Conservation (phyloP, 2,797 vertebrate species). For the Darevskia mixta region DNA sequence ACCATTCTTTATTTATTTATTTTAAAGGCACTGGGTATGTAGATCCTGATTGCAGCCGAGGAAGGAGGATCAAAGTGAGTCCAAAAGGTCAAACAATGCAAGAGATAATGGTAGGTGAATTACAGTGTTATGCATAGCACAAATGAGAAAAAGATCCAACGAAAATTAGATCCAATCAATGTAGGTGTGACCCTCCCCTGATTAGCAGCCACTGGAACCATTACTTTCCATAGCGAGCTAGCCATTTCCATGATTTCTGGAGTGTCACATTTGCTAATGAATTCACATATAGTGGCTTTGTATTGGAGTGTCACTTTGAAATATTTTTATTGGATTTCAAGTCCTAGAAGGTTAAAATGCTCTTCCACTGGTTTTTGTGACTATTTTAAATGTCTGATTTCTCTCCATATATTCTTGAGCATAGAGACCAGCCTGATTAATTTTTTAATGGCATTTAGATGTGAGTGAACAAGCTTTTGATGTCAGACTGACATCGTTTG, state of each 20-base stretch:
- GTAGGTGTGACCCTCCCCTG: not conserved
- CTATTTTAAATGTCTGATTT: not conserved
- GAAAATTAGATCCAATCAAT: not conserved
- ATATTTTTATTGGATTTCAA: not conserved
- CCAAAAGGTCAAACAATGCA: not conserved
- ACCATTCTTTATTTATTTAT: no score
- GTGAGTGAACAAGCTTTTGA: not conserved
- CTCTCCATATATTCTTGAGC: not conserved
- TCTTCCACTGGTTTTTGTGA: not conserved
- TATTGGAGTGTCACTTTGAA: not conserved
- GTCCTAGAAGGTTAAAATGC: not conserved
- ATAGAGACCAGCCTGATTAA: not conserved
- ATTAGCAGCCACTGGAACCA: not conserved
- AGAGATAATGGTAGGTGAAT: not conserved
- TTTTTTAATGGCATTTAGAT: not conserved
- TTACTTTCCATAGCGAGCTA: not conserved
- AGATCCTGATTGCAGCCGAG: not conserved
- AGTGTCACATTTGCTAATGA: not conserved
- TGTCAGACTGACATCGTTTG: not conserved
- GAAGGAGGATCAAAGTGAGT: not conserved
- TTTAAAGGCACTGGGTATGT: not conserved
- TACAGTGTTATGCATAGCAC: not conserved
- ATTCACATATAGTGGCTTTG: not conserved
- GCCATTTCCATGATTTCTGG: not conserved
- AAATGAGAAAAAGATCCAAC: not conserved